Conservation (phyloP, 2,797 vertebrate genomes). For the Pygocentrus nattereri region DNA sequence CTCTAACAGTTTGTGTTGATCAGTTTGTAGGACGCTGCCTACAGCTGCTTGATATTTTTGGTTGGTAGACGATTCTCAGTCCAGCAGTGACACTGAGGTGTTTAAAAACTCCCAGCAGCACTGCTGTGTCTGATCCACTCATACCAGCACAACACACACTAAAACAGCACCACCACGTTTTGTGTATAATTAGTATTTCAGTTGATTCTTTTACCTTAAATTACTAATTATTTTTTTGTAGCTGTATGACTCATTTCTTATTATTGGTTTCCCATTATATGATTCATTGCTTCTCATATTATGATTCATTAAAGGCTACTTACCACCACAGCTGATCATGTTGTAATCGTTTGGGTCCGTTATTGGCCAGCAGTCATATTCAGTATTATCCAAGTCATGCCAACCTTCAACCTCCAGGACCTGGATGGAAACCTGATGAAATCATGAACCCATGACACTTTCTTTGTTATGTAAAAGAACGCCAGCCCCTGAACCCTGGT, state of each 20-base stretch:
- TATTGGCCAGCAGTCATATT: slow-evolving; percentile 82
- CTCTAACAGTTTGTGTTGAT: no score
- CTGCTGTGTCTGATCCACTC: no score
- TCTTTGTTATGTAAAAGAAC: slow-evolving; percentile 3
- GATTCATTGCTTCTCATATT: no score
- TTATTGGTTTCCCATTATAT: background rate
- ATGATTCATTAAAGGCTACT: slow-evolving; percentile 33
- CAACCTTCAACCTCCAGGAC: slow-evolving; percentile 71
- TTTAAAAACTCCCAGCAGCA: no score
- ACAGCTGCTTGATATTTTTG: no score
- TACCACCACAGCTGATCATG: slow-evolving; percentile 80
- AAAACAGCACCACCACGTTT: no score
- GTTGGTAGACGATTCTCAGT: no score
- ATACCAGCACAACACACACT: no score
- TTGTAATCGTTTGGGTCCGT: slow-evolving; percentile 77
- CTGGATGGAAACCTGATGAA: slow-evolving; percentile 33
- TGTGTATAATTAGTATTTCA: background rate
- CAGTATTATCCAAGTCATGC: slow-evolving; percentile 81
- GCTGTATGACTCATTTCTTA: background rate
- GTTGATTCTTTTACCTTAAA: background rate
- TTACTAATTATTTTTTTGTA: background rate
- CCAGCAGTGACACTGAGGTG: no score
- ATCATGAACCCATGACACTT: slow-evolving; percentile 15
- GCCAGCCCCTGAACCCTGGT: background rate
- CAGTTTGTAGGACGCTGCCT: no score